phyloP scores from a whole-genome alignment of 2,113 vertebrate species.

The Colistium nudipinnis region DNA sequence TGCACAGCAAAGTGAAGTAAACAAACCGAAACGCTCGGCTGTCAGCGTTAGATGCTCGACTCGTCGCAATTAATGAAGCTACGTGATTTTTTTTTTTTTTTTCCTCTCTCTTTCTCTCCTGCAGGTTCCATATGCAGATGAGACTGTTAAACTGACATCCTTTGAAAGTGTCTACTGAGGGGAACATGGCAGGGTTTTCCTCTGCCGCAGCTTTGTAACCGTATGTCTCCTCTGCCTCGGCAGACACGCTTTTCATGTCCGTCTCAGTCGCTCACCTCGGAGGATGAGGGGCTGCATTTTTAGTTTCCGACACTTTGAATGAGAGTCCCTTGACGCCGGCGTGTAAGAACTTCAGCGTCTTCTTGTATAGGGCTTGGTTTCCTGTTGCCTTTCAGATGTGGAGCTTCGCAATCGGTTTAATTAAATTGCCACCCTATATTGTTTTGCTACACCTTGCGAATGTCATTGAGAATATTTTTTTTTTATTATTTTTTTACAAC shows the following conservation, averaged over 20 bases:
- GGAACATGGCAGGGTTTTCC: constrained; percentile 49
- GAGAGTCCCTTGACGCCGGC: constrained; percentile 10
- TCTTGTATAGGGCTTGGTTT: neutral
- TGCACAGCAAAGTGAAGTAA: constrained; percentile 23
- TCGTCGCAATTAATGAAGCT: constrained; percentile 42
- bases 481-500: too few relatives aligned
- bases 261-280: constrained; percentile 32
- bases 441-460: too few relatives aligned
- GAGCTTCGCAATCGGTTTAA: too few relatives aligned
- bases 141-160: constrained; percentile 39
- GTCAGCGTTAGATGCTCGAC: constrained; percentile 3
- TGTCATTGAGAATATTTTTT: too few relatives aligned
- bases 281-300: constrained; percentile 30
- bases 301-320: constrained; percentile 22
- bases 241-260: constrained; percentile 51
- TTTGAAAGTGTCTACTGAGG: constrained; percentile 58
- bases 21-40: neutral
- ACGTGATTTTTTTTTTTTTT: neutral
- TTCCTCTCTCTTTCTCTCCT: neutral
- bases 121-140: constrained; percentile 46
- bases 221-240: constrained; percentile 41
- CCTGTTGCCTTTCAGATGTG: constrained; percentile 19
- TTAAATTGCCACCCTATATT: too few relatives aligned
- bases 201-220: constrained; percentile 42
- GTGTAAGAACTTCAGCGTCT: constrained; percentile 7